A percentile compares a stretch with the other conserved stretches of the same genome.
Evolutionary conservation across 2,888 invertebrate genomes (phyloP).

Genomic region (Drosophila kuntzei): DNA sequence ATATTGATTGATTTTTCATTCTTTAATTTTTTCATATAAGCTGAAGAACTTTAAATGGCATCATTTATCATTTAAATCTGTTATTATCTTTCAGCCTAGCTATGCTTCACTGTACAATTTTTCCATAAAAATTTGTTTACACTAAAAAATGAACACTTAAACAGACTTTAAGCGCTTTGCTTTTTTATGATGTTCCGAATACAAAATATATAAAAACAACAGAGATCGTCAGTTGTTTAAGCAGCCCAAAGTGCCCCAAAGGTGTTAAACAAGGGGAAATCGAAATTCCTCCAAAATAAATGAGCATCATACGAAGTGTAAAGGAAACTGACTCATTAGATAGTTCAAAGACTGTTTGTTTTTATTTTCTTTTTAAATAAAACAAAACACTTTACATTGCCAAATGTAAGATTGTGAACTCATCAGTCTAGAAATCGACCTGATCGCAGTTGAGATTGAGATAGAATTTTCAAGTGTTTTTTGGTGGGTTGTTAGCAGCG

Average conservation of each 20-base stretch:
- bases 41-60: neutral
- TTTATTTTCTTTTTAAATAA: conserved; percentile 2
- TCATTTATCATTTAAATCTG: neutral
- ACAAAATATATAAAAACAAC: conserved; percentile 62
- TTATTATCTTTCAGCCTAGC: neutral
- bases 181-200: conserved; percentile 73
- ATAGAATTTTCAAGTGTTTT: conserved; percentile 61
- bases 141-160: conserved; percentile 73
- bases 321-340: conserved; percentile 54
- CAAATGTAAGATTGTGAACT: conserved; percentile 41
- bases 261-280: conserved; percentile 45
- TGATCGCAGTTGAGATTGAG: conserved; percentile 35
- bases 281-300: conserved; percentile 8
- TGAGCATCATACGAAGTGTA: conserved; percentile 19
- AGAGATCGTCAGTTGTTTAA: conserved; percentile 39
- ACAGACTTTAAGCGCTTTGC: conserved; percentile 69
- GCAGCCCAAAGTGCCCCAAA: conserved; percentile 60
- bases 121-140: conserved; percentile 60
- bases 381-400: conserved; percentile 57
- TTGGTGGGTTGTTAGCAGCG: conserved; percentile 64
- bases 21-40: neutral
- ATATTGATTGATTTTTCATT: neutral
- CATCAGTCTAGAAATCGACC: neutral
- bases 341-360: conserved; percentile 7
- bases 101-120: conserved; percentile 26